Evolutionary conservation across 2,888 invertebrate genomes (phyloP), one percentile per base, ranked within the genome.

Genomic region (Melanostoma scalare): DNA sequence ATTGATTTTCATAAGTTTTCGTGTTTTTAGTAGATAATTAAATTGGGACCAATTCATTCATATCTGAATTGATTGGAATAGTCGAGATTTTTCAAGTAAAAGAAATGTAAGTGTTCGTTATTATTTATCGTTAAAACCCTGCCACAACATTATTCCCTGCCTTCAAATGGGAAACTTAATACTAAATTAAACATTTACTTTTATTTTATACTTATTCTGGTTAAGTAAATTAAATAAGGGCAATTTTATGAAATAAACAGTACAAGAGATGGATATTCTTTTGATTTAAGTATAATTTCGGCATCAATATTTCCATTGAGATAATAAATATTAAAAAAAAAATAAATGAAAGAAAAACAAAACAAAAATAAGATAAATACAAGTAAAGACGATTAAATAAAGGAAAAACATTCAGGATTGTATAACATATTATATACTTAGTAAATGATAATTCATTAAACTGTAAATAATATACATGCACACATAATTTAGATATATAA

Each of bases 21-120:
- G 71, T 75, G 65, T 72, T 85, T 72, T 33, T 63, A 80, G 80
- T 80, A 79, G 75, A 63, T 76, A 87, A 86, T 81, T 87, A 86
- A 87, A 87, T 87, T 87, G 88, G 88, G 88, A 88, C 88, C 88
- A 88, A 87, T 87, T 88, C 87, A 88, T 88, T 88, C 88, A 88
- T 87, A 88, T 87, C 88, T 88, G 88, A 88, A 87, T 88, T 86
- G 86, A 88, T 88, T 88, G 87, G 88, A 87, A 85, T 87, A 87
- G 86, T 76, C 61, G 68, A 73, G 76, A 76, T 76, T 75, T 72
- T 69, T 67, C 42, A 72, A 78, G 61, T 6, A 50, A 38, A 40
- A 35, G 38, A 65, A 61, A 46, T 36, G 50, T 31, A 48, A 63
- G 48, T 35, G 46, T 69, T 69, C 52, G 56, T 50, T 30, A 52